Percentiles rank a stretch among this genome's conserved stretches.
Evolutionary conservation across 2,113 vertebrate species (phyloP).

Genomic region (Panthera tigris): DNA sequence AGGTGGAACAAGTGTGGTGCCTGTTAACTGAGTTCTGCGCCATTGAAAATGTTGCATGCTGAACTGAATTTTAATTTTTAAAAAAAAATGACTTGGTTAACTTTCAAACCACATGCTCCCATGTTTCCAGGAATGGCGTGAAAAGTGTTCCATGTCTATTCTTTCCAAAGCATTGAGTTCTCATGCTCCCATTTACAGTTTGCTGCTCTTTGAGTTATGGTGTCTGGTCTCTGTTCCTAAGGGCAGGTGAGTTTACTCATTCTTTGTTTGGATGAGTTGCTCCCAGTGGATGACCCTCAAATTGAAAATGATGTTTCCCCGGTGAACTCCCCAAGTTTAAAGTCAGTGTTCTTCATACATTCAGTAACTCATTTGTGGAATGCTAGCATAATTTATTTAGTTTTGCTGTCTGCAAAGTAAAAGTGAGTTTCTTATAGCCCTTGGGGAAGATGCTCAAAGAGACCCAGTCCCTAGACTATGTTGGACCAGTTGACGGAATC

Average conservation of each 20-base stretch:
- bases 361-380: slow-evolving; percentile 25
- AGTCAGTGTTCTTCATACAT: slow-evolving; percentile 27
- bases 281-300: slow-evolving; percentile 18
- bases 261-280: slow-evolving; percentile 32
- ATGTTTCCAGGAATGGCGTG: neutral
- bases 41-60: neutral
- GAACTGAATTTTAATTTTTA: neutral
- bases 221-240: neutral
- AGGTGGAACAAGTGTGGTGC: neutral
- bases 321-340: slow-evolving; percentile 41
- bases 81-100: neutral
- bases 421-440: slow-evolving; percentile 24
- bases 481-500: neutral
- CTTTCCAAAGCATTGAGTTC: neutral
- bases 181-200: neutral
- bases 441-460: neutral
- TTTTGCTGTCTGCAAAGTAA: slow-evolving; percentile 42
- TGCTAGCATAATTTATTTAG: slow-evolving; percentile 48
- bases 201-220: slow-evolving; percentile 10
- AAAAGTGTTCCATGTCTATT: neutral
- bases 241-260: neutral
- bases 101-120: neutral
- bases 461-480: neutral
- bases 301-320: slow-evolving; percentile 61
- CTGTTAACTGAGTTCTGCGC: neutral